Base-by-base conservation (phyloP, 2,797 vertebrate genomes). In the Clarias pachynema region DNA sequence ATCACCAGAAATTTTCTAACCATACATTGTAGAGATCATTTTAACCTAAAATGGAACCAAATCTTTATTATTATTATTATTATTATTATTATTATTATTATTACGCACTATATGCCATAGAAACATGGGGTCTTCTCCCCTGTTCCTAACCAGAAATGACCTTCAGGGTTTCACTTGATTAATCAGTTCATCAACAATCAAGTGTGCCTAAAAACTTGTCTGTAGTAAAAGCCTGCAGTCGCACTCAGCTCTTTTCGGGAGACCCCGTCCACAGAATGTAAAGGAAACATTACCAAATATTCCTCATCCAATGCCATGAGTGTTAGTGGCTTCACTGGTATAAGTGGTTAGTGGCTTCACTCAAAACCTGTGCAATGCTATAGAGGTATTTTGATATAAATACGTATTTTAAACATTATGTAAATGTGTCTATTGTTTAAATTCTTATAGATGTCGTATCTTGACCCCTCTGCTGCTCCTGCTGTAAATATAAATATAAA, bases 361-460 rank as follows among this genome's bases (percentile, higher is more conserved):
- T 89, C 78, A 69, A 53, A 88, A 90, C 73, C 59, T 86, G 87
- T 87, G 86, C 63, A 89, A 78, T 60, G 56, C 87, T 68, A 80
- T 63, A 60, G 88, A 26, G 91, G 65, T 85, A 75, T 78, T 81
- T 88, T 66, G 10, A 0, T 94, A 90, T 92, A 91, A 90, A 93
- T 91, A 90, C 87, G 82, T 91, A 80, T 79, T 86, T 81, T 59
- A 66, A 85, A 59, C 34, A 7, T 40, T 63, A 40, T 4, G 34
- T 79, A 40, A 44, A 37, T 40, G 15, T 69, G n/a, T 83, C 66
- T 73, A 78, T 82, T 49, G 44, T 86, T 63, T 29, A 20, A n/a
- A 63, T 86, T 24, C 20, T 79, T 31, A 86, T 40, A n/a, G 12
- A 59, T 29, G 29, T 7, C 65, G 56, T n/a, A 20, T 75, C 44